These are phyloP conservation scores for Falco biarmicus DNA, from an alignment of 2,797 vertebrate genomes.

Conservation along the genomic window DNA sequence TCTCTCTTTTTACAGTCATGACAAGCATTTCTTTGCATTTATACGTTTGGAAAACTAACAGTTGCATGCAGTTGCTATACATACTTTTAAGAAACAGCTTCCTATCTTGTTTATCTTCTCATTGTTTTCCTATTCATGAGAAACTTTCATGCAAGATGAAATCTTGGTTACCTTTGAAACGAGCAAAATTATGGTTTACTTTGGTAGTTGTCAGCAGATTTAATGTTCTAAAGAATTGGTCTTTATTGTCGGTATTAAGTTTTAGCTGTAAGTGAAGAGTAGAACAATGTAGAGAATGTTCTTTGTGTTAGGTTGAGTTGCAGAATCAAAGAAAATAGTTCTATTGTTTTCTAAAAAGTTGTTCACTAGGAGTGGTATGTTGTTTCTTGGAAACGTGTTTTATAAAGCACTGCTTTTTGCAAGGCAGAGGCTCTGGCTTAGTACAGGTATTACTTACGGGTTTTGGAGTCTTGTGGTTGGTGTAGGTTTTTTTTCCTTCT, in stretches of 20 bases:
- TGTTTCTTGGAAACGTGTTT: not conserved
- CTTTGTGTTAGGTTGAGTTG: not conserved
- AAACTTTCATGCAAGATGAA: not conserved
- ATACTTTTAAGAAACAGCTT: not conserved
- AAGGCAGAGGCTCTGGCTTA: not conserved
- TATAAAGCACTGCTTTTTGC: not conserved
- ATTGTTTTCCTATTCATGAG: not conserved
- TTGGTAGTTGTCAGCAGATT: not conserved
- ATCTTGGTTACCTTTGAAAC: not conserved
- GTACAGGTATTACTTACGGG: not conserved
- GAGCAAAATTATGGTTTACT: not conserved
- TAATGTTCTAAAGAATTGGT: not conserved
- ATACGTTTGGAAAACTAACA: not conserved
- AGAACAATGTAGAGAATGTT: not conserved
- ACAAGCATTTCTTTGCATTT: not conserved
- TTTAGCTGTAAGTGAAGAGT: not conserved
- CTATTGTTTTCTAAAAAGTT: not conserved
- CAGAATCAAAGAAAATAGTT: not conserved
- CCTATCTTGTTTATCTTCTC: not conserved
- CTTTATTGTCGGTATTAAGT: constrained; percentile 4
- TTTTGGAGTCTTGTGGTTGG: not conserved
- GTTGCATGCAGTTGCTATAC: not conserved
- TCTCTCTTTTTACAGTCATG: not conserved
- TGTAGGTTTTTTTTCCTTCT: not conserved
- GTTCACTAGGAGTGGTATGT: not conserved